phyloP scores from a whole-genome alignment of 2,888 invertebrate genomes.

The Cyrtodaria siliqua region DNA sequence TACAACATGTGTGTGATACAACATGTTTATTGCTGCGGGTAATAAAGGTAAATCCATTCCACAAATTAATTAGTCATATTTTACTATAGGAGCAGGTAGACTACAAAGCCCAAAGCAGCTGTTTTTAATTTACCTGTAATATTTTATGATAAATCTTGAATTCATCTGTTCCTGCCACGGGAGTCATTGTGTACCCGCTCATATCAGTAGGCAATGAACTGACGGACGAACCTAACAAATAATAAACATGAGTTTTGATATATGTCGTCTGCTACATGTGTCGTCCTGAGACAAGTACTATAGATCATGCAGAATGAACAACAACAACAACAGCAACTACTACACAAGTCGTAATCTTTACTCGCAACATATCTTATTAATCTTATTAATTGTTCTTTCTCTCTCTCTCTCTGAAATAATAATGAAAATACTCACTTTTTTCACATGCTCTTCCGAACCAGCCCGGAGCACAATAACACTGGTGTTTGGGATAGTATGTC shows the following conservation, averaged over 20 bases:
- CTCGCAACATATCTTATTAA: constrained; percentile 4
- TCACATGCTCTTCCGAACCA: constrained; percentile 95
- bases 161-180: constrained; percentile 39
- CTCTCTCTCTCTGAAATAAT: neutral
- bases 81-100: too few relatives aligned
- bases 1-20: too few relatives aligned
- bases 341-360: too few relatives aligned
- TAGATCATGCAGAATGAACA: too few relatives aligned
- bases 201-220: constrained; percentile 28
- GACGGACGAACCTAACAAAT: constrained; percentile 51
- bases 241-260: neutral
- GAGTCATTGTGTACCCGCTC: constrained; percentile 35
- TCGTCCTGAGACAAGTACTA: too few relatives aligned
- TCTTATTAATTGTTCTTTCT: constrained; percentile 11
- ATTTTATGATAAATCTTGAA: constrained; percentile 92
- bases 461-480: constrained; percentile 96
- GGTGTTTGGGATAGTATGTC: constrained; percentile 92
- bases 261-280: too few relatives aligned
- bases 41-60: too few relatives aligned
- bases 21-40: too few relatives aligned
- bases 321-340: too few relatives aligned
- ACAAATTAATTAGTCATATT: too few relatives aligned
- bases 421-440: constrained; percentile 89
- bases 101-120: too few relatives aligned
- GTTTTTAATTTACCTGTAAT: constrained; percentile 87